Conservation (phyloP, 2,113 vertebrate species). For the Mus pahari region DNA sequence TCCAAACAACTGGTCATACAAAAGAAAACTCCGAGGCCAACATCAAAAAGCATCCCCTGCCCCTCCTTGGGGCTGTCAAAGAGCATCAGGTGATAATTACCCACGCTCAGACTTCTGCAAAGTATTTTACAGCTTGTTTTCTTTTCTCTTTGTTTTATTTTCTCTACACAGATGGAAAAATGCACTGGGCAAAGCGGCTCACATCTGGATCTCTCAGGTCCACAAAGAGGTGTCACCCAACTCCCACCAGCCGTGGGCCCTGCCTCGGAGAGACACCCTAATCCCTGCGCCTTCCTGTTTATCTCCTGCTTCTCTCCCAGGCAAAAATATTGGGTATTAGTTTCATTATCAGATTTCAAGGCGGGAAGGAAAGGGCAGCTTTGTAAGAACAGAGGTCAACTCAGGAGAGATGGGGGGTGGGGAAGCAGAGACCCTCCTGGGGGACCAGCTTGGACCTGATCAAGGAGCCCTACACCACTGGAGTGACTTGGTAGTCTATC, state of each 20-base stretch:
- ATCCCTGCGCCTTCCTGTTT: constrained; percentile 89
- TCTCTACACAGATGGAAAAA: constrained; percentile 86
- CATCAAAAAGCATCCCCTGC: constrained; percentile 82
- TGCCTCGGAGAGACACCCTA: constrained; percentile 84
- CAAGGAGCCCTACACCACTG: not conserved
- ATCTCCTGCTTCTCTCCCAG: constrained; percentile 82
- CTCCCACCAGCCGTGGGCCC: constrained; percentile 72
- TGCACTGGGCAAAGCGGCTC: constrained; percentile 80
- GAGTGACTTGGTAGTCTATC: not conserved
- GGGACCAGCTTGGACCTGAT: not conserved
- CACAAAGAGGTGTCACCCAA: constrained; percentile 76
- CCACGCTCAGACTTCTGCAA: constrained; percentile 80
- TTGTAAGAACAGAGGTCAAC: constrained; percentile 72
- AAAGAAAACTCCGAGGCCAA: constrained; percentile 72
- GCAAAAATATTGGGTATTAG: constrained; percentile 86
- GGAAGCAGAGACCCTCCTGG: not conserved
- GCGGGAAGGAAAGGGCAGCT: constrained; percentile 72
- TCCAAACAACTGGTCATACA: constrained; percentile 80
- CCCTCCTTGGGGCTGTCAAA: constrained; percentile 79
- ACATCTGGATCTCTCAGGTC: constrained; percentile 81
- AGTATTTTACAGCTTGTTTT: constrained; percentile 88
- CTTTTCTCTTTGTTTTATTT: constrained; percentile 88
- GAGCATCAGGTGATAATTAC: constrained; percentile 82
- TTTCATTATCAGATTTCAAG: constrained; percentile 87
- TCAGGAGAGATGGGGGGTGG: not conserved